phyloP scores from a whole-genome alignment of 2,797 vertebrate genomes.

The Bufotes viridis region DNA sequence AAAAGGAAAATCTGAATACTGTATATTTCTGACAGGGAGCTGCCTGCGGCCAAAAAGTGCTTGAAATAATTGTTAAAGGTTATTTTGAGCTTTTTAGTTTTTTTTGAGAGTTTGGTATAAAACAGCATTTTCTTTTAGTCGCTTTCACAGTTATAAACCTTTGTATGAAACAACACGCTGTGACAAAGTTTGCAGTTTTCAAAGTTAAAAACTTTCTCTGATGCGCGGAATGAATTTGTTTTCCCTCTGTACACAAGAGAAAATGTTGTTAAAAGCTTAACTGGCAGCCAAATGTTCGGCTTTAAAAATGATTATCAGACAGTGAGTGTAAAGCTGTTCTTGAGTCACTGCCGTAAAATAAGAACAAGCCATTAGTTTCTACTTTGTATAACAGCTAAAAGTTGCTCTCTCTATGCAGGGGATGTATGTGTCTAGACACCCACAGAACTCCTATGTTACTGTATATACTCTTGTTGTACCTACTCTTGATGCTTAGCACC shows the following conservation, averaged over 20 bases:
- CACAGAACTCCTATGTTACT: no score
- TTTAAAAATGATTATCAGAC: not conserved
- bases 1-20: constrained; percentile 7
- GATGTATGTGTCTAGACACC: no score
- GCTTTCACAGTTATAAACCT: not conserved
- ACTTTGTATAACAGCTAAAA: not conserved
- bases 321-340: not conserved
- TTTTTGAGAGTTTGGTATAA: not conserved
- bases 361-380: not conserved
- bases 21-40: not conserved
- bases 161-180: not conserved
- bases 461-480: no score
- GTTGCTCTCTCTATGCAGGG: no score
- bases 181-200: not conserved
- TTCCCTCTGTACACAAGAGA: not conserved
- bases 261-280: not conserved
- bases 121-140: not conserved
- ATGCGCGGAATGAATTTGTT: not conserved
- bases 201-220: not conserved
- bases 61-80: constrained; percentile 7
- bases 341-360: not conserved
- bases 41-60: not conserved
- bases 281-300: not conserved
- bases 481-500: no score
- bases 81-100: constrained; percentile 8